A percentile compares a stretch with the other conserved stretches of the same genome.
Conservation (phyloP, 2,797 vertebrate genomes). For the Onychomys torridus region DNA sequence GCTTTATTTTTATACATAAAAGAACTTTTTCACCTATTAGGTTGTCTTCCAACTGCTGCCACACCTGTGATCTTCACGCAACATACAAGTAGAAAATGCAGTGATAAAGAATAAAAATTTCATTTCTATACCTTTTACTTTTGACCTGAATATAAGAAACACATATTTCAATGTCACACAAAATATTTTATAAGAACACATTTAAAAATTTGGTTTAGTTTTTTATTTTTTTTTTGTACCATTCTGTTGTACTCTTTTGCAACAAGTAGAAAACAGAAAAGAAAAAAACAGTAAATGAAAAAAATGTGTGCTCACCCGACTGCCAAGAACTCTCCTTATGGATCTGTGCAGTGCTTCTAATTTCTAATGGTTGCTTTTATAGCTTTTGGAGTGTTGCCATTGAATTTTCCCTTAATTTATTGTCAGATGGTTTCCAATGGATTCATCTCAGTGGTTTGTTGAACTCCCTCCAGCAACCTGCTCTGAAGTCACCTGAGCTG, state of each 20-base stretch:
- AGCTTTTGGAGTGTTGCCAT: constrained; percentile 74
- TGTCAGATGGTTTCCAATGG: constrained; percentile 57
- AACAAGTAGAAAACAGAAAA: not conserved
- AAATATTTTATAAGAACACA: constrained; percentile 26
- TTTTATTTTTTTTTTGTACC: constrained; percentile 2
- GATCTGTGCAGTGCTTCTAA: constrained; percentile 66
- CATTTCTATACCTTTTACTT: constrained; percentile 41
- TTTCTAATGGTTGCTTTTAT: constrained; percentile 75
- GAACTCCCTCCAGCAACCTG: constrained; percentile 52
- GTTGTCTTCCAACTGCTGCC: not conserved
- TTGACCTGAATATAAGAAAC: not conserved
- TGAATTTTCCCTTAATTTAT: constrained; percentile 77
- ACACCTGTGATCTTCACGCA: not conserved
- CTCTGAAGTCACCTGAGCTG: constrained; percentile 61
- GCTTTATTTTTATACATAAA: constrained; percentile 66
- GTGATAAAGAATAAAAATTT: constrained; percentile 17
- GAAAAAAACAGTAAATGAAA: no score
- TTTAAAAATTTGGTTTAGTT: constrained; percentile 8
- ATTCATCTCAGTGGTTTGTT: constrained; percentile 70
- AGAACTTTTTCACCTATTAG: constrained; percentile 2
- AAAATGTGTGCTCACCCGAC: not conserved
- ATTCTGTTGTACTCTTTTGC: not conserved
- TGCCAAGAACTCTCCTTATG: constrained; percentile 66
- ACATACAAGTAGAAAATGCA: not conserved
- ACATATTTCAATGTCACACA: not conserved